Base-by-base conservation (phyloP, 1,140 invertebrate species). In the Ganaspis sp. region DNA sequence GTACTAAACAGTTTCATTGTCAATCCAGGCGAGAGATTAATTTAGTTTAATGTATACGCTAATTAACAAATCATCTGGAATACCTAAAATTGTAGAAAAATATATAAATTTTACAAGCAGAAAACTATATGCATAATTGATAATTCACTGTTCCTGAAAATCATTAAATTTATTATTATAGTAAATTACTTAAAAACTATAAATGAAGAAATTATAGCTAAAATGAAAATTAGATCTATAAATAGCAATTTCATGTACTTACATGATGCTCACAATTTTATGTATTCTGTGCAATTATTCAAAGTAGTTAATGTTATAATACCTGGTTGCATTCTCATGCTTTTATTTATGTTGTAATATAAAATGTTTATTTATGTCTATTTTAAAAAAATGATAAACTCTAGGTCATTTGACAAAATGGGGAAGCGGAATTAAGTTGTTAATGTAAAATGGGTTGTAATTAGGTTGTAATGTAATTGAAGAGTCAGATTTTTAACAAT, bases 221-320 rank as follows among this genome's bases (percentile, higher is more conserved):
- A n/a, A n/a, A n/a, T n/a, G n/a, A n/a, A n/a, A n/a, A n/a, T n/a
- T n/a, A n/a, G n/a, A n/a, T n/a, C n/a, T n/a, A n/a, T n/a, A n/a
- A n/a, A n/a, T n/a, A n/a, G n/a, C n/a, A n/a, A n/a, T n/a, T n/a
- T n/a, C n/a, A n/a, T n/a, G n/a, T n/a, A n/a, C n/a, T n/a, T n/a
- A n/a, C n/a, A n/a, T n/a, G n/a, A n/a, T n/a, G n/a, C n/a, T n/a
- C n/a, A 69, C 8, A 49, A 77, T 75, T 54, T 17, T 74, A 69
- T 77, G 37, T 70, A 77, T 76, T 79, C 72, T 78, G 73, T 64
- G 64, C 37, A 64, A 75, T 23, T 78, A 53, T 75, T 75, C 75
- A 72, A 38, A 70, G 17, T 72, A 76, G 40, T 73, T 40, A 42
- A 71, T 70, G 54, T 70, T 72, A 45, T 45, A 71, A 70, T 75